A percentile compares a stretch with the other conserved stretches of the same genome.
Conservation (phyloP, 2,888 invertebrate species). For the Eumerus sabulonum region DNA sequence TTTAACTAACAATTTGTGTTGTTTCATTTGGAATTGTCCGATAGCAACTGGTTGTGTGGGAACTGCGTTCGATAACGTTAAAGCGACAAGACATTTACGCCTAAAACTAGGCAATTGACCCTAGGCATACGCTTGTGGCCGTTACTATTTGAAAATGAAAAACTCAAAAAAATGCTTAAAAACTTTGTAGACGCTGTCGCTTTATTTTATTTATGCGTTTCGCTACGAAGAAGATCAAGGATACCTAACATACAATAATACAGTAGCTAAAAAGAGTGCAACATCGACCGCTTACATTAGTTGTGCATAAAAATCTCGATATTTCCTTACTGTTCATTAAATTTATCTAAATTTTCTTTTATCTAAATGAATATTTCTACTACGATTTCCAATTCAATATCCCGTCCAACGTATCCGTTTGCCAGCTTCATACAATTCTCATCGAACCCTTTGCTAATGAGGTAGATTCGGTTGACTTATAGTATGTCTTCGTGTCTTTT, state of each 20-base stretch:
- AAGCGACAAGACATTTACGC: no score
- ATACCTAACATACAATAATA: slow-evolving; percentile 36
- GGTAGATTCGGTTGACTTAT: slow-evolving; percentile 76
- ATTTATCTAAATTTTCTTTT: slow-evolving; percentile 46
- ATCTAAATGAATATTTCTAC: slow-evolving; percentile 38
- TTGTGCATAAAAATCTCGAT: slow-evolving; percentile 44
- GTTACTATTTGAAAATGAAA: slow-evolving; percentile 45
- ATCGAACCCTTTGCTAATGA: slow-evolving; percentile 73
- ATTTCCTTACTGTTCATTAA: slow-evolving; percentile 27
- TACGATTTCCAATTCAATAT: slow-evolving; percentile 15
- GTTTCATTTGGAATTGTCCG: background rate
- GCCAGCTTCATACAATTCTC: slow-evolving; percentile 22
- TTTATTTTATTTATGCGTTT: slow-evolving; percentile 35
- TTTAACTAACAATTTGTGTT: no score
- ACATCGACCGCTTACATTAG: slow-evolving; percentile 38
- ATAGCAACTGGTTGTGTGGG: background rate
- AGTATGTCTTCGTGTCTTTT: slow-evolving; percentile 68
- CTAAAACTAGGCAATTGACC: no score
- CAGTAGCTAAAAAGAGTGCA: slow-evolving; percentile 43
- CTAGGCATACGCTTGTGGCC: slow-evolving; percentile 3
- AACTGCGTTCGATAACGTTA: no score
- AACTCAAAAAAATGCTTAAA: background rate
- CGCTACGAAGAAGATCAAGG: slow-evolving; percentile 20
- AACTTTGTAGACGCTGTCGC: background rate
- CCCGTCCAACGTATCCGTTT: slow-evolving; percentile 5